Percentiles rank a stretch among this genome's conserved stretches.
Conservation (phyloP, 2,797 vertebrate genomes). For the Mareca penelope region DNA sequence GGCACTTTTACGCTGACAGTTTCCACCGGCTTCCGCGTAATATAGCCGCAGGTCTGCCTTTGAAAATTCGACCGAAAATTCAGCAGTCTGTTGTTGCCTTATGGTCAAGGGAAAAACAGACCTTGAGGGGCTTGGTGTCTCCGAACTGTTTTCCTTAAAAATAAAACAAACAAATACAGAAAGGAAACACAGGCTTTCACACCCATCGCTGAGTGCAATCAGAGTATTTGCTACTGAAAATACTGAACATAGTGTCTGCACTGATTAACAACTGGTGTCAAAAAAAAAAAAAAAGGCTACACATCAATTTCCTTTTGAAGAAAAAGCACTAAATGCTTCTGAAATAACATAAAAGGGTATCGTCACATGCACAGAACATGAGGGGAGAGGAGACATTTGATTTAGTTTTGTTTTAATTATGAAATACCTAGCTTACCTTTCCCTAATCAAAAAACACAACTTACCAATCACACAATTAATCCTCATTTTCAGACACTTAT, state of each 20-base stretch:
- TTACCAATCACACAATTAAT: not conserved
- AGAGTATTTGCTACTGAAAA: not conserved
- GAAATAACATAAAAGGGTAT: not conserved
- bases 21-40: not conserved
- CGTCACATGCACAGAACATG: not conserved
- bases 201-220: not conserved
- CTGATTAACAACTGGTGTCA: not conserved
- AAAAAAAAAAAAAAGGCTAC: not conserved
- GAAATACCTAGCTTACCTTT: not conserved
- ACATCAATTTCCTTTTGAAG: not conserved
- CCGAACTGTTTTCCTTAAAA: slow-evolving; percentile 8
- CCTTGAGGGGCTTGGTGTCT: not conserved
- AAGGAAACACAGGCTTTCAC: not conserved
- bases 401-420: not conserved
- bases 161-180: not conserved
- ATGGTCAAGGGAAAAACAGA: slow-evolving; percentile 10
- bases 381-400: not conserved
- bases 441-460: fast-evolving
- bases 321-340: not conserved
- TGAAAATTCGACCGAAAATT: not conserved
- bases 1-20: not conserved
- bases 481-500: not conserved
- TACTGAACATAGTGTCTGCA: not conserved
- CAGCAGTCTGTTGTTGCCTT: not conserved
- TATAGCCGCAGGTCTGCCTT: not conserved